These are phyloP conservation scores for Trialeurodes vaporariorum DNA, from an alignment of 1,140 invertebrate genomes.

Conservation along the genomic window DNA sequence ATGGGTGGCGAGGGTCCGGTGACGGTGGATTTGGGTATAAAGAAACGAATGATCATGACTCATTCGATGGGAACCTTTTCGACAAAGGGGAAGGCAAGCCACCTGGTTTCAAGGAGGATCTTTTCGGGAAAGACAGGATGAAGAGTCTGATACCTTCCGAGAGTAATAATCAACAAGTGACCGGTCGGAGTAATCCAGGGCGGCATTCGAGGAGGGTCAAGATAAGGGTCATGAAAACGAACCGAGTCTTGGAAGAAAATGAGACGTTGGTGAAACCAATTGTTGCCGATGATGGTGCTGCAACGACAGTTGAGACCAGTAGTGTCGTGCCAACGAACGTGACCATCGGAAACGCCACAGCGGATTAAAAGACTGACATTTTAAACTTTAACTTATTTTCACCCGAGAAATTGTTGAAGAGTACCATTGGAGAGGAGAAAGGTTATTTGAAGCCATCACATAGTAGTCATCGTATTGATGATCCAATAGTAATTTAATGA, in stretches of 20 bases:
- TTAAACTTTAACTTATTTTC: too few species aligned
- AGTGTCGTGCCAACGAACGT: too few species aligned
- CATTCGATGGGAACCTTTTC: not conserved
- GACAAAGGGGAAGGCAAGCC: not conserved
- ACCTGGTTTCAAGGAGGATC: not conserved
- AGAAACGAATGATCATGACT: not conserved
- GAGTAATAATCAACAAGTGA: not conserved
- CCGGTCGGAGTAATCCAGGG: not conserved
- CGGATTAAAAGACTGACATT: too few species aligned
- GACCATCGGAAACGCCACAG: not conserved
- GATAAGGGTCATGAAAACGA: not conserved
- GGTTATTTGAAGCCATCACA: too few species aligned
- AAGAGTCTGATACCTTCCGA: not conserved
- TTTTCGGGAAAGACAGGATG: not conserved
- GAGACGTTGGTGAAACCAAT: not conserved
- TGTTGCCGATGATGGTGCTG: not conserved
- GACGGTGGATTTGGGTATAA: not conserved
- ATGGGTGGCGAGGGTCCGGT: not conserved
- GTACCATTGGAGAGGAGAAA: too few species aligned
- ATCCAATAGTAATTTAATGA: too few species aligned
- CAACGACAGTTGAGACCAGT: too few species aligned
- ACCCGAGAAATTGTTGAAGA: too few species aligned
- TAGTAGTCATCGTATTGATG: too few species aligned
- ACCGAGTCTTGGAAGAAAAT: not conserved
- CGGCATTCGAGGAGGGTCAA: not conserved